Evolutionary conservation across 2,797 vertebrate genomes (phyloP).

Genomic region (Falco naumanni): DNA sequence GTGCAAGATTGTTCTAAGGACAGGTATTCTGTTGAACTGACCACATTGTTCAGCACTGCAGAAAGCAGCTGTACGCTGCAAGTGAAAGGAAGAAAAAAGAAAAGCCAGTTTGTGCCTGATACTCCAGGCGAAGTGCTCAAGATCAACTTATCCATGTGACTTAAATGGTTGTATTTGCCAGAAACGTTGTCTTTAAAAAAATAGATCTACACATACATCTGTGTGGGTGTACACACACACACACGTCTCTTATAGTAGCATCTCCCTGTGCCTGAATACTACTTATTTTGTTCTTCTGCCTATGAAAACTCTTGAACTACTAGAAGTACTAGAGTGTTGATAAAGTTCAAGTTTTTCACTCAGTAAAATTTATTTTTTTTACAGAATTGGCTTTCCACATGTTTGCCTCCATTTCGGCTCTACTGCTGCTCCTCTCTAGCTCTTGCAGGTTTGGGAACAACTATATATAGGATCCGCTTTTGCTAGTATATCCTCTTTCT

Average conservation of each 20-base stretch:
- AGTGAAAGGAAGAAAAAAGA: not conserved
- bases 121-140: not conserved
- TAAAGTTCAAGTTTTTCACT: not conserved
- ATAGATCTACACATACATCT: not conserved
- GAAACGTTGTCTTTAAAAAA: not conserved
- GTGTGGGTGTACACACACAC: too few relatives aligned
- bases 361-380: not conserved
- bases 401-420: not conserved
- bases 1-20: constrained; percentile 4
- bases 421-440: not conserved
- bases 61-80: not conserved
- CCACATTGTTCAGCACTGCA: not conserved
- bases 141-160: not conserved
- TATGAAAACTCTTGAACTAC: not conserved
- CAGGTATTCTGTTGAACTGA: not conserved
- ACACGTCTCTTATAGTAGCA: not conserved
- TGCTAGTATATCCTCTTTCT: not conserved
- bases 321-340: not conserved
- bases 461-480: not conserved
- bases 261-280: not conserved
- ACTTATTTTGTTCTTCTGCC: not conserved
- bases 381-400: not conserved
- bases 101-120: not conserved
- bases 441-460: not conserved
- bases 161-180: not conserved